These are phyloP conservation scores for Neotoma lepida DNA, from an alignment of 2,113 vertebrate genomes.

Conservation along the genomic window DNA sequence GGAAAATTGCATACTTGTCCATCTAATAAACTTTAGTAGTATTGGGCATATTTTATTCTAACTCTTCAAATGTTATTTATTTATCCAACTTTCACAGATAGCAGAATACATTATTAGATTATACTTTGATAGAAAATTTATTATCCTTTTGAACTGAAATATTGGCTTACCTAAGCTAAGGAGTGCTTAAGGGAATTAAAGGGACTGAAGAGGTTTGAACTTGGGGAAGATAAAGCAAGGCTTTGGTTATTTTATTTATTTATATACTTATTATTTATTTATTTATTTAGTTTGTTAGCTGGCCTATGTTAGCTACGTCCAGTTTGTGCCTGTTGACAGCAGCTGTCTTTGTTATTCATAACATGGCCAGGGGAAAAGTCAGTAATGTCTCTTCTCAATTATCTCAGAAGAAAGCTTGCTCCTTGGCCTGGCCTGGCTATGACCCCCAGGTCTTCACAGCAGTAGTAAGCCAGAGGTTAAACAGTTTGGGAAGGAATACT, in stretches of 20 bases:
- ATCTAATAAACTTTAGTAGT: not conserved
- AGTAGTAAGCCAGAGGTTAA: constrained; percentile 1
- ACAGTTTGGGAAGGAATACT: not conserved
- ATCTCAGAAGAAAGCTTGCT: not conserved
- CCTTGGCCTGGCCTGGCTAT: not conserved
- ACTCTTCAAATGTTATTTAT: not conserved
- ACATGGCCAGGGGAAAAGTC: not conserved
- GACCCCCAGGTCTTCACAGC: not conserved
- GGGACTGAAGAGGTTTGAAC: not conserved
- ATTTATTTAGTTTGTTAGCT: too few relatives aligned
- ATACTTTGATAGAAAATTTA: constrained; percentile 41
- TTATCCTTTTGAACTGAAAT: constrained; percentile 36
- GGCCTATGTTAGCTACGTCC: not conserved
- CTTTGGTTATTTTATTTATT: not conserved
- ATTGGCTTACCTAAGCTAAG: constrained; percentile 3
- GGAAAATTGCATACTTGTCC: not conserved
- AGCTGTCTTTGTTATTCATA: not conserved
- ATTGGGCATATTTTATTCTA: not conserved
- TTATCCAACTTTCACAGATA: not conserved
- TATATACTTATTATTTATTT: not conserved
- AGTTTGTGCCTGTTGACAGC: not conserved
- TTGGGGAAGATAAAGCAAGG: not conserved
- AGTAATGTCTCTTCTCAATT: not conserved
- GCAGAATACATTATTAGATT: not conserved
- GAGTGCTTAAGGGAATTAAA: not conserved